Evolutionary conservation across 37 sponge, comb jelly and placozoan genomes (phyloP).

Genomic region (Oopsacas minuta): DNA sequence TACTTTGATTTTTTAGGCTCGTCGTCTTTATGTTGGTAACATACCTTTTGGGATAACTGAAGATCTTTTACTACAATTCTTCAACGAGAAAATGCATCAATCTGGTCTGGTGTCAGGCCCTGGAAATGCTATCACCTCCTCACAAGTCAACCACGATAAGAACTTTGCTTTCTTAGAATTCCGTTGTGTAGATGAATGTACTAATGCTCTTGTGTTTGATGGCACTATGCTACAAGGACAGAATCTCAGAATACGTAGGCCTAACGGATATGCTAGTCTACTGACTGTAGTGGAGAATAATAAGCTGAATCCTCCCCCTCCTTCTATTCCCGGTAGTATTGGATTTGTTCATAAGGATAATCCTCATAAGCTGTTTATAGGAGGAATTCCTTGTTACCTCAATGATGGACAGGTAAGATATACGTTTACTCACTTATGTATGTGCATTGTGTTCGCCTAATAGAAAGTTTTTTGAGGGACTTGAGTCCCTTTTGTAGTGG

Average conservation of each 20-base stretch:
- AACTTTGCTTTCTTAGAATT: constrained; percentile 97
- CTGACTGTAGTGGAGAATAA: constrained; percentile 32
- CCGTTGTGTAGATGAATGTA: constrained; percentile 95
- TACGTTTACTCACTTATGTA: neutral
- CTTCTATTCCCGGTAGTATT: constrained; percentile 21
- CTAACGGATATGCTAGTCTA: constrained; percentile 69
- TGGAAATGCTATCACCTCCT: constrained; percentile 78
- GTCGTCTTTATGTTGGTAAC: constrained; percentile 92
- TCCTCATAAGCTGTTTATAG: constrained; percentile 84
- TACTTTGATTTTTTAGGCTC: constrained; percentile 49
- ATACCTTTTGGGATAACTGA: constrained; percentile 98
- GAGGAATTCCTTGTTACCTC: constrained; percentile 93
- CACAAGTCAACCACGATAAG: constrained; percentile 96
- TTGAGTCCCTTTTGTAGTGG: too few relatives aligned
- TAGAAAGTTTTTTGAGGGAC: too few relatives aligned
- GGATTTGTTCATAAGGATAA: constrained; percentile 22
- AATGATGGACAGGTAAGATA: constrained; percentile 81
- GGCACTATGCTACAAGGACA: constrained; percentile 78
- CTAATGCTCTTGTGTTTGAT: constrained; percentile 95
- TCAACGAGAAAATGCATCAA: constrained; percentile 88
- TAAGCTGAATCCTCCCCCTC: constrained; percentile 7
- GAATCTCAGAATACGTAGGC: constrained; percentile 81
- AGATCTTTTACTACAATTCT: constrained; percentile 79
- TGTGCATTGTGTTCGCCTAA: too few relatives aligned
- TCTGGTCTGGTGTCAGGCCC: constrained; percentile 63